Percentiles rank a stretch among this genome's conserved stretches.
These are phyloP conservation scores for Perognathus longimembris DNA, from an alignment of 2,113 vertebrate species.

Conservation along the genomic window DNA sequence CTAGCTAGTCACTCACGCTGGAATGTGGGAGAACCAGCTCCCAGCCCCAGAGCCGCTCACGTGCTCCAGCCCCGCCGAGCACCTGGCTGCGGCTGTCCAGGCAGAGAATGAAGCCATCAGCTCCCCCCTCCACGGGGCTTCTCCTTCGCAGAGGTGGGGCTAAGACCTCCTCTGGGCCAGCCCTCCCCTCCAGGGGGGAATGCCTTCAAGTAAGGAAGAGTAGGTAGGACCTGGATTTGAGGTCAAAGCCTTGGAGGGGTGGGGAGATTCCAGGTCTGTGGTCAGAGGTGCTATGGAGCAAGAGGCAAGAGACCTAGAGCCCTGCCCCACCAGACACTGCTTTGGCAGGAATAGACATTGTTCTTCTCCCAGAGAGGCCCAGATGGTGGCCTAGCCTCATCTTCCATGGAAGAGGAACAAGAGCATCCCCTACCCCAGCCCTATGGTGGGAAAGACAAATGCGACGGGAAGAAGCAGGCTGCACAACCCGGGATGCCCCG, in stretches of 20 bases:
- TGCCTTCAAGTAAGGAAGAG: not conserved
- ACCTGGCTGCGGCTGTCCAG: not conserved
- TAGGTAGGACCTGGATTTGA: not conserved
- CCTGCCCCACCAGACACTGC: not conserved
- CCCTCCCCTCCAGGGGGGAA: not conserved
- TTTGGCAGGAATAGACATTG: not conserved
- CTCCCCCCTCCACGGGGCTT: not conserved
- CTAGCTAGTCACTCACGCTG: conserved; percentile 47
- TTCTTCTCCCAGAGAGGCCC: not conserved
- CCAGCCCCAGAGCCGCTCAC: conserved; percentile 44
- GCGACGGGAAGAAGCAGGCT: no score
- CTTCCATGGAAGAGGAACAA: rapidly evolving
- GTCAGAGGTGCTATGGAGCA: not conserved
- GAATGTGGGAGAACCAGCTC: conserved; percentile 79
- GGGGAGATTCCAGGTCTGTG: not conserved
- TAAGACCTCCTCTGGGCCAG: not conserved
- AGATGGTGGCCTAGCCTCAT: not conserved
- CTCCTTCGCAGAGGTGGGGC: not conserved
- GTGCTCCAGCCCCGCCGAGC: conserved; percentile 53
- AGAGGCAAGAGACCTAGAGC: not conserved
- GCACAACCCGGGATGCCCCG: no score
- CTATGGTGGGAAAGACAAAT: not conserved
- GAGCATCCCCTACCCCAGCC: rapidly evolving
- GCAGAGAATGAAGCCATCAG: not conserved
- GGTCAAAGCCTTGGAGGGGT: not conserved